phyloP scores from a whole-genome alignment of 2,113 vertebrate species.

The Hoplias malabaricus region DNA sequence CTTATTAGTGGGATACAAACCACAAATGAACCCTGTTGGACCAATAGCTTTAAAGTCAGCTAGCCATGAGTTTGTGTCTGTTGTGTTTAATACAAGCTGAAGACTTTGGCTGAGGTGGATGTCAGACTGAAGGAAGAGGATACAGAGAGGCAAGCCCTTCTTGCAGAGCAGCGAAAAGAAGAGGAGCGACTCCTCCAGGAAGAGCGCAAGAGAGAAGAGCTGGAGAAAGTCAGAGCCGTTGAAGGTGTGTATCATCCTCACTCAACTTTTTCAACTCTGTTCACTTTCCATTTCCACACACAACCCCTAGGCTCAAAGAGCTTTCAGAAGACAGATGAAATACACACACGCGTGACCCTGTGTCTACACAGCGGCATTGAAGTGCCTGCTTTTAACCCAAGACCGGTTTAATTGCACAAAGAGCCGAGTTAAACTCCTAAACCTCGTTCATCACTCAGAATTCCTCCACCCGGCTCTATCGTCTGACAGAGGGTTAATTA shows the following conservation, averaged over 20 bases:
- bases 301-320: background rate
- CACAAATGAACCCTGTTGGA: no score
- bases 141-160: constrained; percentile 84
- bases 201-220: constrained; percentile 85
- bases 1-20: no score
- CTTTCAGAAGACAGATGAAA: background rate
- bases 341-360: background rate
- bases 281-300: background rate
- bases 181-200: constrained; percentile 89
- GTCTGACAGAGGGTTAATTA: constrained; percentile 73
- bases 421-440: constrained; percentile 10
- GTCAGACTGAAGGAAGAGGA: constrained; percentile 85
- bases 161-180: constrained; percentile 90
- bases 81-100: constrained; percentile 69
- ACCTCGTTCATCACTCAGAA: constrained; percentile 32
- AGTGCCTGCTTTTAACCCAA: constrained; percentile 35
- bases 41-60: no score
- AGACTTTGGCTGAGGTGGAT: constrained; percentile 70
- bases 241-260: constrained; percentile 78
- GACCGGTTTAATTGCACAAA: constrained; percentile 22
- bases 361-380: constrained; percentile 33
- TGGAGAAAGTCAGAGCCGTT: constrained; percentile 90
- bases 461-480: constrained; percentile 57
- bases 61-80: background rate
- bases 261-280: background rate